A percentile compares a stretch with the other conserved stretches of the same genome.
phyloP scores from a whole-genome alignment of 64 coral and sea anemone genomes.

The Montipora capricornis region DNA sequence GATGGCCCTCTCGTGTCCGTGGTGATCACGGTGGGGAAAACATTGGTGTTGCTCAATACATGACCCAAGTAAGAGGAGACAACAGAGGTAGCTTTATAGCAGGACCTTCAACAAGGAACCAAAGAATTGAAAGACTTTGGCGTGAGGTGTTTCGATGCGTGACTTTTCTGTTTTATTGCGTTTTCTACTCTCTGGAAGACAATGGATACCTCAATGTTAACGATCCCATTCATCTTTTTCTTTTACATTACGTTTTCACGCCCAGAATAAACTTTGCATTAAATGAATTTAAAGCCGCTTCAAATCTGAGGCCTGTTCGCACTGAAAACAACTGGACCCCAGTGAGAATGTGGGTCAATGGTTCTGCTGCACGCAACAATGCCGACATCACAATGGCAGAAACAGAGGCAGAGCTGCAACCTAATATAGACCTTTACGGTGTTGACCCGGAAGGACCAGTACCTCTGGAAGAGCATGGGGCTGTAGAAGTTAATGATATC shows the following conservation, averaged over 20 bases:
- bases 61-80: no score
- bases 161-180: constrained; percentile 56
- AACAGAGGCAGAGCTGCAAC: constrained; percentile 5
- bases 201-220: constrained; percentile 48
- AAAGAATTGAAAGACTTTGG: no score
- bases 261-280: constrained; percentile 64
- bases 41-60: no score
- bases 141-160: constrained; percentile 57
- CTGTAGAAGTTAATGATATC: constrained; percentile 69
- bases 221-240: constrained; percentile 66
- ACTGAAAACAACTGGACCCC: constrained; percentile 60
- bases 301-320: constrained; percentile 59
- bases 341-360: constrained; percentile 44
- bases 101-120: no score
- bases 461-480: constrained; percentile 52
- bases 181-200: constrained; percentile 67
- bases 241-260: constrained; percentile 62
- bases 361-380: neutral
- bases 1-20: no score
- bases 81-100: no score
- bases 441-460: constrained; percentile 53
- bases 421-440: constrained; percentile 44
- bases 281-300: constrained; percentile 56
- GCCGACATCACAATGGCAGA: constrained; percentile 20
- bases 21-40: no score